A percentile compares a stretch with the other conserved stretches of the same genome.
These are phyloP conservation scores for Drosophila mercatorum DNA, from an alignment of 2,888 invertebrate species.

Conservation along the genomic window DNA sequence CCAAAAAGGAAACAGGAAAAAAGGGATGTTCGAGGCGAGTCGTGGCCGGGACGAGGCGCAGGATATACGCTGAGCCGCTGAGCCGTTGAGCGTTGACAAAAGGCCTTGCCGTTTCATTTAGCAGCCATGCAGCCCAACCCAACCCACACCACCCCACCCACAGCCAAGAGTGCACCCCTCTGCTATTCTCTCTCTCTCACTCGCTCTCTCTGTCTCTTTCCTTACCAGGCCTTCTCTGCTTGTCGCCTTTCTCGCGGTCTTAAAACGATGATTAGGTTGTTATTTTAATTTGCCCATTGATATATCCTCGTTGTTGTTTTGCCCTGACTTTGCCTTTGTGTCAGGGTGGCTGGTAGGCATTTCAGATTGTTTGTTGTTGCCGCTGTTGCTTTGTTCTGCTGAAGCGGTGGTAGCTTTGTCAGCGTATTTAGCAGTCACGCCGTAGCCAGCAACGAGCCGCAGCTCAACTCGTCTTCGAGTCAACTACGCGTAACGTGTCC, in stretches of 20 bases:
- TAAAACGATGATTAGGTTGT: conserved; percentile 85
- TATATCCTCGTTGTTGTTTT: conserved; percentile 72
- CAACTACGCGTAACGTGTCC: conserved; percentile 85
- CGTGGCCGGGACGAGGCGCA: not conserved
- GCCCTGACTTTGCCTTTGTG: conserved; percentile 72
- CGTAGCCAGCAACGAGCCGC: conserved; percentile 34
- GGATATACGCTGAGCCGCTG: conserved; percentile 18
- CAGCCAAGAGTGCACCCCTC: conserved; percentile 37
- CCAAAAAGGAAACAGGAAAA: conserved; percentile 53
- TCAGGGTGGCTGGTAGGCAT: conserved; percentile 70
- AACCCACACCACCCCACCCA: conserved; percentile 17
- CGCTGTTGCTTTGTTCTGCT: conserved; percentile 46
- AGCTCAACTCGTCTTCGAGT: conserved; percentile 75
- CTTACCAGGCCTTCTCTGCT: conserved; percentile 14
- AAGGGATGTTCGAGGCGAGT: conserved; percentile 60
- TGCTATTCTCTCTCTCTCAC: conserved; percentile 4
- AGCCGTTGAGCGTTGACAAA: conserved; percentile 70
- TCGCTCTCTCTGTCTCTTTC: conserved; percentile 10
- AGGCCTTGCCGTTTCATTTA: conserved; percentile 80
- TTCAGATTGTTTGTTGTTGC: conserved; percentile 43
- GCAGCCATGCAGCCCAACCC: conserved; percentile 60
- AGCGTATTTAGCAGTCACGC: conserved; percentile 80
- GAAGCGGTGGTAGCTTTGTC: conserved; percentile 68
- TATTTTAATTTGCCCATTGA: conserved; percentile 85
- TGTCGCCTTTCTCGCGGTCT: conserved; percentile 83